phyloP scores from a whole-genome alignment of 2,797 vertebrate species.

The Crypturellus tataupa region DNA sequence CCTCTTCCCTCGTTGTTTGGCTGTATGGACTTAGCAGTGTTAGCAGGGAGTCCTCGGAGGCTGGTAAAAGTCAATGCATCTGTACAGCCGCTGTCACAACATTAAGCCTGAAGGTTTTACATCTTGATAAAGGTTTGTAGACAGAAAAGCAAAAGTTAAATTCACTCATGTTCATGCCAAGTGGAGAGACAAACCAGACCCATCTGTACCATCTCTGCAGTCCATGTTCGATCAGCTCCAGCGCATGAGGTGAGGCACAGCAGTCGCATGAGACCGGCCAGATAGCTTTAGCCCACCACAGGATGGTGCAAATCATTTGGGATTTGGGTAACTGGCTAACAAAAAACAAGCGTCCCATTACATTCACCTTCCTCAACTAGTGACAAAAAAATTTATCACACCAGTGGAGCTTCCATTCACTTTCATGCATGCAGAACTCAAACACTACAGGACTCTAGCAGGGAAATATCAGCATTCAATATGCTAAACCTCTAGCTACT shows the following conservation, averaged over 20 bases:
- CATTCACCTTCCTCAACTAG: not conserved
- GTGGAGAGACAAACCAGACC: not conserved
- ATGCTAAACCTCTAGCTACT: not conserved
- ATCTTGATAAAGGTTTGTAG: not conserved
- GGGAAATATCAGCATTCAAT: not conserved
- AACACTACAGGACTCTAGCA: not conserved
- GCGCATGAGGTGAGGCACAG: accelerated
- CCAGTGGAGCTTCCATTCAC: not conserved
- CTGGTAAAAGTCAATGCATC: not conserved
- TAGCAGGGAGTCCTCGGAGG: not conserved
- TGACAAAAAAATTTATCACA: not conserved
- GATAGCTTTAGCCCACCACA: not conserved
- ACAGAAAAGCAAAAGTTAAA: not conserved
- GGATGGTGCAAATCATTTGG: accelerated
- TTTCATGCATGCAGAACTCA: not conserved
- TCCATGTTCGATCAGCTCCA: not conserved
- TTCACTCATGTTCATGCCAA: not conserved
- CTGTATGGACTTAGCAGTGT: accelerated
- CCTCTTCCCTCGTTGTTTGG: not conserved
- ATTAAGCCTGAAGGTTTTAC: not conserved
- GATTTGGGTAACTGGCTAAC: not conserved
- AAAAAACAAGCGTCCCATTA: not conserved
- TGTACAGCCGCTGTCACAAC: not conserved
- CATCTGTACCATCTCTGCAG: not conserved
- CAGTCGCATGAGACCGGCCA: not conserved